Evolutionary conservation across 2,888 invertebrate genomes (phyloP), one percentile per base, ranked within the genome.

Genomic region (Andricus curvator): DNA sequence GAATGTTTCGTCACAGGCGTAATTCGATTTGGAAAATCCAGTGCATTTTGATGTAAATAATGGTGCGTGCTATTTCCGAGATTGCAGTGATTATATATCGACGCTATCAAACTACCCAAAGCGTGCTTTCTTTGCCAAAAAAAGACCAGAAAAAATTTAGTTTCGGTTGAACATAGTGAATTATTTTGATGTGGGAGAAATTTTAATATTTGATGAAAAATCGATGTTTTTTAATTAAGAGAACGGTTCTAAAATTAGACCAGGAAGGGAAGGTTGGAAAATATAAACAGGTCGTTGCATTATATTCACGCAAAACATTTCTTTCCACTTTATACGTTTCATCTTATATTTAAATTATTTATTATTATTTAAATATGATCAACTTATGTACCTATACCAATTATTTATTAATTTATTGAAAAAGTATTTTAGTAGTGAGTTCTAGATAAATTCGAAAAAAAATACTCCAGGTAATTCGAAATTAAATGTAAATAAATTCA

Each of bases 21-120:
- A 64, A 25, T 64, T 64, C 25, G 15, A 64, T 64, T 29, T 64
- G 62, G 62, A 29, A 64, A 29, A 64, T 64, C 15, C 62, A 64
- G 25, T 64, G 62, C 62, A 64, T 29, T 64, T 29, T 13, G 13
- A 64, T 64, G 25, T 29, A 64, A 64, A 64, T 64, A 25, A 64
- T 64, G 62, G 62, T 64, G 25, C 17, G 62, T 64, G 22, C 62
- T 29, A 64, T 15, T 64, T 64, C 17, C 13, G 29, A 25, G 62
- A 64, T 29, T 29, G 25, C 25, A 22, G 25, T 64, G 17, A 25
- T 6, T 64, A 5, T 25, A 22, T 20, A 25, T 29, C 11, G n/a
- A 22, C 11, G 4, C 0, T n/a, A 22, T 56, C 8, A n/a, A n/a
- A n/a, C 11, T 15, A 25, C 15, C 1, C 8, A 13, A 62, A 25